These are phyloP conservation scores for Pleuronectes platessa DNA, from an alignment of 2,113 vertebrate species.

Conservation along the genomic window DNA sequence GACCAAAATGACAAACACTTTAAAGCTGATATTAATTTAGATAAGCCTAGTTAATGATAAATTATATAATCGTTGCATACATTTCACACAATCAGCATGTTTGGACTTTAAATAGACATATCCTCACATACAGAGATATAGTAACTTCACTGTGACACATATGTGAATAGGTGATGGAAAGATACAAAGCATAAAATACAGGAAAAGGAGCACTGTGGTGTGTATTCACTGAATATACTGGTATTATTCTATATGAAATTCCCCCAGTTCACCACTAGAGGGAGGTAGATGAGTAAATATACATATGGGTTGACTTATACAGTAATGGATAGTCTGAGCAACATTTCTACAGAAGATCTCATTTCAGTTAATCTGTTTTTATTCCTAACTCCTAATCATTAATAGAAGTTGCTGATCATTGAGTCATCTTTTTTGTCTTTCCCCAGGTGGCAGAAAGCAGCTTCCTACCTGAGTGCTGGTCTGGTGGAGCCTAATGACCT, in stretches of 20 bases:
- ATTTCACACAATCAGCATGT: too few species aligned
- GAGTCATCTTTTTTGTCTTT: neutral
- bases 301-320: neutral
- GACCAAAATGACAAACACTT: neutral
- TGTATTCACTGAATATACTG: neutral
- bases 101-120: too few species aligned
- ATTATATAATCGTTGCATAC: neutral
- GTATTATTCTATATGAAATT: neutral
- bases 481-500: slow-evolving; percentile 47
- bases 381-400: too few species aligned
- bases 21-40: neutral
- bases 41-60: neutral
- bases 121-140: too few species aligned
- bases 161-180: too few species aligned
- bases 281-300: slow-evolving; percentile 48
- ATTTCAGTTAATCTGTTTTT: neutral
- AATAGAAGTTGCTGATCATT: neutral
- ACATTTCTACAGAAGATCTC: neutral
- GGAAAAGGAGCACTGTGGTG: neutral
- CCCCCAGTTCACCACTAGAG: slow-evolving; percentile 51
- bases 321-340: neutral
- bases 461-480: slow-evolving; percentile 58
- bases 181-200: too few species aligned
- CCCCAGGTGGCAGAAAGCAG: slow-evolving; percentile 70
- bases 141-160: too few species aligned